These are phyloP conservation scores for Ormyrus thymus DNA, from an alignment of 2,888 invertebrate genomes.

Conservation along the genomic window DNA sequence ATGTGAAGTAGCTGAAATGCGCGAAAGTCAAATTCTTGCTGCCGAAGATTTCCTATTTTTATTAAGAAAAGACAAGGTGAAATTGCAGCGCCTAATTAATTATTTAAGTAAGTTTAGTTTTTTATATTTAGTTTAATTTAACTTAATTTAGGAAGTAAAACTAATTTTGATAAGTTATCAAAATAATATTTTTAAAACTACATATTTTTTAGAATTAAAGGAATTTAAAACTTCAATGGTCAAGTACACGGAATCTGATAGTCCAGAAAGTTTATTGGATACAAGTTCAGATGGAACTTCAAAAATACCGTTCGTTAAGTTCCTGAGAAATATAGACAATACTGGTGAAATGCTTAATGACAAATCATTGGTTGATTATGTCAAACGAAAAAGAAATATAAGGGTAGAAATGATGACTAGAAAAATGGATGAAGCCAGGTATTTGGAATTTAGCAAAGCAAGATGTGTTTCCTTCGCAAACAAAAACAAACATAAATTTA, in stretches of 20 bases:
- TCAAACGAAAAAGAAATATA: conserved; percentile 78
- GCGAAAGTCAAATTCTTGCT: conserved; percentile 76
- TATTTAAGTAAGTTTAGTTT: conserved; percentile 76
- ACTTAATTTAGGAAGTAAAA: neutral
- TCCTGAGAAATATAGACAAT: conserved; percentile 71
- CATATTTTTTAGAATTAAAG: conserved; percentile 63
- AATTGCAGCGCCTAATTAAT: conserved; percentile 85
- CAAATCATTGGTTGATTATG: conserved; percentile 79
- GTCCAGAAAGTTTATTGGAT: conserved; percentile 77
- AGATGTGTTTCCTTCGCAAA: conserved; percentile 84
- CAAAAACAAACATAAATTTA: conserved; percentile 74
- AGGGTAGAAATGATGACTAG: conserved; percentile 77
- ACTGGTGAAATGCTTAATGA: conserved; percentile 70
- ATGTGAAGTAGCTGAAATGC: conserved; percentile 80
- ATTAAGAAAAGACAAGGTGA: conserved; percentile 87
- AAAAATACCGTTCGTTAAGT: conserved; percentile 61
- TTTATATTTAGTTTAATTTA: neutral
- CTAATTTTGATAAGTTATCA: neutral
- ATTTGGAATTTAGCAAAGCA: conserved; percentile 87
- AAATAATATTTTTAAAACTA: neutral
- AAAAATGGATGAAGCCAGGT: conserved; percentile 76
- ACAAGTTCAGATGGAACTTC: conserved; percentile 65
- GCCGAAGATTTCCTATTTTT: conserved; percentile 88
- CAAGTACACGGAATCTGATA: conserved; percentile 64
- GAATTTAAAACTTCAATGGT: conserved; percentile 77